These are phyloP conservation scores for Tipula vernalis DNA, from an alignment of 2,888 invertebrate species.

Conservation along the genomic window DNA sequence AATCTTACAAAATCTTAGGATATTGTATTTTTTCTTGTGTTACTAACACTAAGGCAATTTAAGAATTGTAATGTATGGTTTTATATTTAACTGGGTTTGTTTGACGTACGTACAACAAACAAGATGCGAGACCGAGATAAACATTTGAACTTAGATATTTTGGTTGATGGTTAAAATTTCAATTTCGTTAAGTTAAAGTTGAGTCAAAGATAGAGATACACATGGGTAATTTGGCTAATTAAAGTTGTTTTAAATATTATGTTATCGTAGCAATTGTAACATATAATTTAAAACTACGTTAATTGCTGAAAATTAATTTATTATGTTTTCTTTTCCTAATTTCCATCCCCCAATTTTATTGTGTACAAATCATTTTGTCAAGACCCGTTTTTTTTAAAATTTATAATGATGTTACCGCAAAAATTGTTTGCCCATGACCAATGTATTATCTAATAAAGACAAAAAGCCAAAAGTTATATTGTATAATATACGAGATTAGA, in stretches of 20 bases:
- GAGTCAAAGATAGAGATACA: neutral
- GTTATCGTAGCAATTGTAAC: neutral
- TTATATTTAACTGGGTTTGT: neutral
- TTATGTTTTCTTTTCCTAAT: neutral
- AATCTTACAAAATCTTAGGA: neutral
- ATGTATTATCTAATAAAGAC: neutral
- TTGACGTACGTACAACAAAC: neutral
- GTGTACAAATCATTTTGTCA: neutral
- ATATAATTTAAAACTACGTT: neutral
- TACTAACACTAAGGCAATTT: neutral
- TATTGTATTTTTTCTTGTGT: neutral
- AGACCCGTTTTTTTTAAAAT: neutral
- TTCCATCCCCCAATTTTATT: neutral
- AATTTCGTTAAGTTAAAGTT: neutral
- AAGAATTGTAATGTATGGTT: neutral
- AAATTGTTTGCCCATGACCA: neutral
- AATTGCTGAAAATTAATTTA: neutral
- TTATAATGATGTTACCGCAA: neutral
- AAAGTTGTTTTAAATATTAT: neutral
- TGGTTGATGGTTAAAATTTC: neutral
- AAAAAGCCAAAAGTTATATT: neutral
- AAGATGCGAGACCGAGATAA: neutral
- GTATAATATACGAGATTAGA: neutral
- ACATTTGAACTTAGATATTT: neutral
- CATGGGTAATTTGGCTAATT: neutral